Base-by-base conservation (phyloP, 2,888 invertebrate species). In the Drosophila paramelanica region DNA sequence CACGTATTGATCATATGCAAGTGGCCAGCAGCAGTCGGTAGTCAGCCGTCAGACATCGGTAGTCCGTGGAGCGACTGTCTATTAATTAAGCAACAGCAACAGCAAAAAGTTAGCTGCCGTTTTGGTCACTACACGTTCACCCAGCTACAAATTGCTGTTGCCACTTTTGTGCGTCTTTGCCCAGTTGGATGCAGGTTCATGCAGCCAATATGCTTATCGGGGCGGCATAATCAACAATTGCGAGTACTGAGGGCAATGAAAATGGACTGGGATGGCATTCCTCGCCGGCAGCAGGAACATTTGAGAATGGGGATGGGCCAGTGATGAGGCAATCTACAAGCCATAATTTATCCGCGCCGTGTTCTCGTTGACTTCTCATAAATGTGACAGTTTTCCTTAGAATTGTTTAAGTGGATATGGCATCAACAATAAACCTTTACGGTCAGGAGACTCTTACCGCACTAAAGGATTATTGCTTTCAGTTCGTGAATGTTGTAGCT, bases 1-100 rank as follows among this genome's bases (percentile, higher is more conserved):
- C 83, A 83, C 85, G 73, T 84, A 81, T 85, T 89, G 83, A 83
- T 83, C 88, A 87, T 83, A 89, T 83, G 83, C 83, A 84, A 88
- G 81, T 80, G 71, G 69, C 51, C 65, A 53, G 59, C 58, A 36
- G 41, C 77, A 62, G 61, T 39, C 49, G 36, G 31, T 8, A 31
- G 31, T 27, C 27, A 27, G 27, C 27, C 7, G 17, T 25, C 33
- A 36, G 59, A 17, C 53, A 8, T 39, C 50, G 20, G 36, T 36
- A 36, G 38, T 53, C 57, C 56, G 42, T 61, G 53, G 58, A 60
- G 41, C 56, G 58, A 62, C 69, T 76, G 67, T 77, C 77, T 72
- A 77, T 77, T 77, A 79, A 77, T 80, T 77, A 77, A 67, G 67
- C 72, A 62, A 39, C 76, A 49, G 70, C 70, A 66, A 39, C 49